Conservation (phyloP, 1,140 invertebrate species). For the Drosophila sp. region DNA sequence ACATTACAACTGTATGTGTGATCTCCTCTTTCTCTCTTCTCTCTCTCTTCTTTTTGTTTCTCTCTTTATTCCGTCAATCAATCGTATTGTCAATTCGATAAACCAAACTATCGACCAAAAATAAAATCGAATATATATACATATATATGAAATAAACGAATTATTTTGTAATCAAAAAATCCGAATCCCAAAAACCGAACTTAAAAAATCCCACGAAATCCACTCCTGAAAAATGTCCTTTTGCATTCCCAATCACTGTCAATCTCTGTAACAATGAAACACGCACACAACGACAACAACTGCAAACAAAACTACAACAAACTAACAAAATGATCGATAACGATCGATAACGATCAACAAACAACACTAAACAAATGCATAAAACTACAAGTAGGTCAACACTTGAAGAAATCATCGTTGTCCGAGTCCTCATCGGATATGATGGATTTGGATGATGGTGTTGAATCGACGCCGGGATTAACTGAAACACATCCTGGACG, state of each 20-base stretch:
- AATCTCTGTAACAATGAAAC: constrained; percentile 27
- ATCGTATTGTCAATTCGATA: constrained; percentile 61
- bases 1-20: constrained; percentile 83
- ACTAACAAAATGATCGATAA: constrained; percentile 23
- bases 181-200: constrained; percentile 30
- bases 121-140: constrained; percentile 36
- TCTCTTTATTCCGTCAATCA: constrained; percentile 78
- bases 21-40: constrained; percentile 82
- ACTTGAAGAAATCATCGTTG: constrained; percentile 95
- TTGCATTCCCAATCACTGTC: constrained; percentile 22
- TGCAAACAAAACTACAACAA: constrained; percentile 30
- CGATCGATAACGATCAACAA: constrained; percentile 46
- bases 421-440: constrained; percentile 97
- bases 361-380: constrained; percentile 79
- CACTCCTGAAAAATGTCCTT: constrained; percentile 3
- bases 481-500: constrained; percentile 83
- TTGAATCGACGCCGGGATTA: constrained; percentile 89
- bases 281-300: constrained; percentile 21
- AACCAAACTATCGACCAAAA: constrained; percentile 45
- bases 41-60: constrained; percentile 83
- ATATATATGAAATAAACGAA: constrained; percentile 20
- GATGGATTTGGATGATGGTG: constrained; percentile 97
- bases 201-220: constrained; percentile 12
- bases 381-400: constrained; percentile 89
- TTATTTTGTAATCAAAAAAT: constrained; percentile 20